Base-by-base conservation (phyloP, 2,888 invertebrate genomes). In the Patella ulyssiponensis region DNA sequence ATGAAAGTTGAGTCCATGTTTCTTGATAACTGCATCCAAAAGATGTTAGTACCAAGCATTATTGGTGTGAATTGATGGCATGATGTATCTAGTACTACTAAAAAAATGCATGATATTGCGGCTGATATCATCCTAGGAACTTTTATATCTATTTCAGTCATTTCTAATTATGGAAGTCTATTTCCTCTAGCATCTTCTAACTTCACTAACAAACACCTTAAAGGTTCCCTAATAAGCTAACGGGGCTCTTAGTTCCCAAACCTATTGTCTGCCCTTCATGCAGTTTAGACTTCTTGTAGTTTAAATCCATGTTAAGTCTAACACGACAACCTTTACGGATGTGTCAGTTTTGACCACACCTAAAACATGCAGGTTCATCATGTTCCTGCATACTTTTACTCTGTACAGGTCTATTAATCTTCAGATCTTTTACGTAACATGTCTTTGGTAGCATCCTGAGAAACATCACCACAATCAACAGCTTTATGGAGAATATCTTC, bases 401-500 rank as follows among this genome's bases (percentile, higher is more conserved):
- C 27, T 27, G 3, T 2, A 1, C 27, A 27, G 27, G 27, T 27
- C 27, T 27, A 27, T 27, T 27, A 27, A 27, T 27, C 27, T 27
- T 27, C 27, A 27, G 27, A 27, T 27, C 27, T 27, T 27, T 3
- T 74, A 20, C 71, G 33, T 11, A 71, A 51, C 71, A 74, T 77
- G 20, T n/a, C 51, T 44, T 77, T 69, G 44, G 52, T 69, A 7
- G 73, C 71, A 20, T 33, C 11, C 11, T 27, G 51, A 54, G 51
- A 27, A 12, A 70, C 44, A 70, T 64, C 52, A 15, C 58, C 27
- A 15, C 58, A 17, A 7, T 71, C 17, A 20, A 73, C 33, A 51
- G 74, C 53, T 56, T 74, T 74, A 12, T 17, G 53, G 12, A 58
- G 54, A 1, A 69, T 74, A 64, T 56, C 54, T 51, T 77, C n/a